Evolutionary conservation across 2,888 invertebrate genomes (phyloP).

Genomic region (Glaucopsyche alexis): DNA sequence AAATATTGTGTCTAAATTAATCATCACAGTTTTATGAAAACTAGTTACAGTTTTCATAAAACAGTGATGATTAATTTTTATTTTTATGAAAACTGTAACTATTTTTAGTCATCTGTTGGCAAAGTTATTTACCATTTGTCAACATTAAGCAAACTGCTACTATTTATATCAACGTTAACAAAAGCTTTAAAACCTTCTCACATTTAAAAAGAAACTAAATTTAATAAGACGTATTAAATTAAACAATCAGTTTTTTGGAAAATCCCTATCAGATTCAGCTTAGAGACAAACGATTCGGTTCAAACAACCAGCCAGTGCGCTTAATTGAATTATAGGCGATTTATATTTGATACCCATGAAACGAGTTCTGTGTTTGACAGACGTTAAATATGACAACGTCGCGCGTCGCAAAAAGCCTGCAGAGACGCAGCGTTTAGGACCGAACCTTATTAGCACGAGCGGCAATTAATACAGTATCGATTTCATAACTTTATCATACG

Average conservation of each 20-base stretch:
- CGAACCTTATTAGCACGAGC: conserved; percentile 33
- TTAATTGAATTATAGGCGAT: conserved; percentile 18
- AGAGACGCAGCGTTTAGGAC: conserved; percentile 32
- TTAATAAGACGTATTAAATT: too few species aligned
- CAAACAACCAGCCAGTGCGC: background rate
- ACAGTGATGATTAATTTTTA: background rate
- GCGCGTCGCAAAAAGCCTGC: conserved; percentile 33
- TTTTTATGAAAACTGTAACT: too few species aligned
- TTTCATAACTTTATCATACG: conserved; percentile 21
- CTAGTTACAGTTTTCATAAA: background rate
- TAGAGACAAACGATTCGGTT: conserved; percentile 5
- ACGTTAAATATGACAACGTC: conserved; percentile 37
- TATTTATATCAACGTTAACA: too few species aligned
- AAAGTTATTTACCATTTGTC: too few species aligned
- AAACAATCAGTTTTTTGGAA: background rate
- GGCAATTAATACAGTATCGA: conserved; percentile 14
- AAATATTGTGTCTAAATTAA: background rate
- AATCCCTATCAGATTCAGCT: background rate
- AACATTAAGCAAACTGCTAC: too few species aligned
- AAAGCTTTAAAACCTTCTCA: too few species aligned
- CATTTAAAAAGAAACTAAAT: too few species aligned
- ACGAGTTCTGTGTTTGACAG: conserved; percentile 17
- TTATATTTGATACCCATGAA: conserved; percentile 4
- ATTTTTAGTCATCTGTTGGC: too few species aligned
- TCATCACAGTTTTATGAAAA: background rate